A percentile compares a stretch with the other conserved stretches of the same genome.
Evolutionary conservation across 2,888 invertebrate species (phyloP).

Genomic region (Chaitophorus viminalis): DNA sequence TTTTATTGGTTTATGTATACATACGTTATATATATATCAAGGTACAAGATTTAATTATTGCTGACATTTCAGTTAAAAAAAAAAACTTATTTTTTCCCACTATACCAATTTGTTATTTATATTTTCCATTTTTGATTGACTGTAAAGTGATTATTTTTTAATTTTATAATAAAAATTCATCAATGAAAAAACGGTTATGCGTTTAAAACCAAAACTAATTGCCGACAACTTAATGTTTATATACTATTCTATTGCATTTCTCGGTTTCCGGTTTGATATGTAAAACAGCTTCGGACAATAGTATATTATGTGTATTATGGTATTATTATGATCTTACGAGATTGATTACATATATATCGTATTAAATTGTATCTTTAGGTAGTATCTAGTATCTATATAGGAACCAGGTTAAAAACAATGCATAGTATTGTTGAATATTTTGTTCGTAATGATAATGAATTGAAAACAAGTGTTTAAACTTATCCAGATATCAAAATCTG

Average conservation of each 20-base stretch:
- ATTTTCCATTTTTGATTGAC: background rate
- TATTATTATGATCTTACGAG: conserved; percentile 27
- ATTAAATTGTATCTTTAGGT: background rate
- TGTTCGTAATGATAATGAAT: background rate
- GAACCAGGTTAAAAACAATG: background rate
- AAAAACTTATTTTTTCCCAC: background rate
- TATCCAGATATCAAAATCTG: background rate
- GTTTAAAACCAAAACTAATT: background rate
- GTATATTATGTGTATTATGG: conserved; percentile 3
- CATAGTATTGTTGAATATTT: background rate
- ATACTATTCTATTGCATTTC: conserved; percentile 21
- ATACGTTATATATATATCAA: background rate
- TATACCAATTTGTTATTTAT: background rate
- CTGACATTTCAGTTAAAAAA: background rate
- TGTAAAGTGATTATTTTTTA: background rate
- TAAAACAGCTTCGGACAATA: conserved; percentile 42
- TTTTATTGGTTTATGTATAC: background rate
- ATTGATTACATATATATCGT: conserved; percentile 38
- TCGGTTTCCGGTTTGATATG: conserved; percentile 21
- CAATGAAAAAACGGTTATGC: background rate
- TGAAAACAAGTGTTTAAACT: background rate
- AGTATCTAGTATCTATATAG: too few relatives aligned
- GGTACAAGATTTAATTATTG: background rate
- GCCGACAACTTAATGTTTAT: background rate
- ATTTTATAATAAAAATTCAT: background rate